Evolutionary conservation across 2,113 vertebrate genomes (phyloP).

Genomic region (Prionailurus viverrinus): DNA sequence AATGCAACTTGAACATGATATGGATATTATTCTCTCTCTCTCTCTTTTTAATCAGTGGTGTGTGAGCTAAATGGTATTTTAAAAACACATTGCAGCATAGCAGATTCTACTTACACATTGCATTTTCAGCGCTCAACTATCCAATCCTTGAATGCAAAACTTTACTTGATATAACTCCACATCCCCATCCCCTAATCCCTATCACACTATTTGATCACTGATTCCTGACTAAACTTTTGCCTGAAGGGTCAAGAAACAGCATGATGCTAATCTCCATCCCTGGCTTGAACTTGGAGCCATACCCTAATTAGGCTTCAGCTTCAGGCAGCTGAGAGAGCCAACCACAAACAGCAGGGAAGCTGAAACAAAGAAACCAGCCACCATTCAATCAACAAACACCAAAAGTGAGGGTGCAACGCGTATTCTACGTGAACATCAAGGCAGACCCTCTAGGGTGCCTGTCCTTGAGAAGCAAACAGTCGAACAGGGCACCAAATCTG

Average conservation of each 20-base stretch:
- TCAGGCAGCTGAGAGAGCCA: not conserved
- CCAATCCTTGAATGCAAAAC: not conserved
- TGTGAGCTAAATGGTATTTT: not conserved
- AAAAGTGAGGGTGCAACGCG: not conserved
- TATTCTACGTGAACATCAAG: not conserved
- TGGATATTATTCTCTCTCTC: not conserved
- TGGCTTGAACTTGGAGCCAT: not conserved
- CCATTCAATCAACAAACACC: not conserved
- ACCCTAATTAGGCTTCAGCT: not conserved
- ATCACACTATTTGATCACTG: not conserved
- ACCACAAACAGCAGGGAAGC: not conserved
- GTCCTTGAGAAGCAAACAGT: not conserved
- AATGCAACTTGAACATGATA: not conserved
- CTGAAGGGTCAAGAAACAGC: not conserved
- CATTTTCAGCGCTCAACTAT: not conserved
- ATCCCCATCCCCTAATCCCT: not conserved
- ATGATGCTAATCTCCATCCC: not conserved
- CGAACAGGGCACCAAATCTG: not conserved
- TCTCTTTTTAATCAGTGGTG: not conserved
- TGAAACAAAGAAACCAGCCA: not conserved
- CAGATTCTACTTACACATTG: not conserved
- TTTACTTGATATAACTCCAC: not conserved
- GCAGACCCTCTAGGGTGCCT: not conserved
- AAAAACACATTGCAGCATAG: not conserved
- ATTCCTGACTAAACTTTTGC: not conserved